These are phyloP conservation scores for Palythoa grandis DNA, from an alignment of 92 coral and sea anemone genomes.

Conservation along the genomic window DNA sequence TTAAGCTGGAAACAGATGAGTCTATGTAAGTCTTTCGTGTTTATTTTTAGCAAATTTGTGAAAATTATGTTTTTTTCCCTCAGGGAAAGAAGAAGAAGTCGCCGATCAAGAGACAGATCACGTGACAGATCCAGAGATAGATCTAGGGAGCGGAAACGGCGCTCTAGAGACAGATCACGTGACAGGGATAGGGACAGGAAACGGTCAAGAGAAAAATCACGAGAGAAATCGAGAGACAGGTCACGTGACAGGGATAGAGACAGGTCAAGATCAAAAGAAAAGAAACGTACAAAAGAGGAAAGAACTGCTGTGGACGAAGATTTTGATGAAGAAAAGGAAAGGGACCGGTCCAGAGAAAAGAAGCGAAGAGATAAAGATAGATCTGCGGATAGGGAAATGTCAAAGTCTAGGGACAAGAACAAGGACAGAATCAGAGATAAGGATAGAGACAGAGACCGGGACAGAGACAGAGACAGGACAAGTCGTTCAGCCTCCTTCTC, in stretches of 20 bases:
- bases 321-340: constrained; percentile 40
- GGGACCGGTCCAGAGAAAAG: constrained; percentile 36
- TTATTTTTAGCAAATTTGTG: background rate
- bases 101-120: constrained; percentile 67
- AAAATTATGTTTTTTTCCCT: background rate
- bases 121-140: constrained; percentile 53
- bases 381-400: constrained; percentile 31
- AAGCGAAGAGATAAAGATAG: constrained; percentile 39
- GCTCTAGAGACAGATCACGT: constrained; percentile 67
- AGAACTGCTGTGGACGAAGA: constrained; percentile 42
- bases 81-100: constrained; percentile 71
- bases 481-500: constrained; percentile 30
- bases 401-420: constrained; percentile 41
- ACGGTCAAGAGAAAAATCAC: constrained; percentile 65
- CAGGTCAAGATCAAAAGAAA: constrained; percentile 61
- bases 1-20: no score
- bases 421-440: constrained; percentile 19
- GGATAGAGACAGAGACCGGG: constrained; percentile 7
- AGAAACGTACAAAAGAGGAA: constrained; percentile 43
- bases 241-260: constrained; percentile 55
- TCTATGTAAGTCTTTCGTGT: no score
- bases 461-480: constrained; percentile 33
- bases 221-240: constrained; percentile 66
- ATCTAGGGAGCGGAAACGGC: constrained; percentile 63
- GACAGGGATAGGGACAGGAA: constrained; percentile 51